phyloP scores from a whole-genome alignment of 2,888 invertebrate genomes.

The Empis stercorea region DNA sequence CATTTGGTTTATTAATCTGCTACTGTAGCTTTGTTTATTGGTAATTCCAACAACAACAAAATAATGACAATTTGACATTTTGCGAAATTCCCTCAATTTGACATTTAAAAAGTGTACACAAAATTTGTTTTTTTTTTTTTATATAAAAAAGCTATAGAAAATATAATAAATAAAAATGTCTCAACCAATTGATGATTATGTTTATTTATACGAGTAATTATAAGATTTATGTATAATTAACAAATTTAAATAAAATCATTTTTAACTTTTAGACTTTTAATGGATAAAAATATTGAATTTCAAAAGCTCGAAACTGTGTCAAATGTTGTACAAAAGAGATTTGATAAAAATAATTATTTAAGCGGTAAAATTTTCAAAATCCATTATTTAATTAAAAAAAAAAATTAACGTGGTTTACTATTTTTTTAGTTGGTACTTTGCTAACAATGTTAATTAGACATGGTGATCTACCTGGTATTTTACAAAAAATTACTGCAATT shows the following conservation, averaged over 20 bases:
- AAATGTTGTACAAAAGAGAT: constrained; percentile 62
- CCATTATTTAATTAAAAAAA: neutral
- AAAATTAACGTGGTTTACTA: neutral
- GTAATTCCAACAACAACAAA: no score
- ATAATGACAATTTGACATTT: no score
- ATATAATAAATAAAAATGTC: neutral
- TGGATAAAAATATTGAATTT: constrained; percentile 55
- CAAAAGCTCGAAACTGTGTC: constrained; percentile 66
- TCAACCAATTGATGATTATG: constrained; percentile 17
- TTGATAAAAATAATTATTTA: constrained; percentile 64
- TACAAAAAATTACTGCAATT: constrained; percentile 55
- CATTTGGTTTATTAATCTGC: no score
- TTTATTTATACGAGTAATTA: constrained; percentile 19
- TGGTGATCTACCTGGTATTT: constrained; percentile 50
- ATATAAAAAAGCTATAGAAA: neutral
- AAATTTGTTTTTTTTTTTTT: no score
- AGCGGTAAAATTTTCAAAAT: constrained; percentile 34
- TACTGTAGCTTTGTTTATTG: no score
- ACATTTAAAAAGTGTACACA: no score
- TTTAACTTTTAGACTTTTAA: constrained; percentile 15
- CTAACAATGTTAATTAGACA: constrained; percentile 52
- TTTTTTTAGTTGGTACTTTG: constrained; percentile 44
- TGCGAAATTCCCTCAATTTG: no score
- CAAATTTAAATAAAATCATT: neutral
- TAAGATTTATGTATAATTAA: neutral